Percentiles rank a stretch among this genome's conserved stretches.
Evolutionary conservation across 2,797 vertebrate species (phyloP).

Genomic region (Mustela erminea): DNA sequence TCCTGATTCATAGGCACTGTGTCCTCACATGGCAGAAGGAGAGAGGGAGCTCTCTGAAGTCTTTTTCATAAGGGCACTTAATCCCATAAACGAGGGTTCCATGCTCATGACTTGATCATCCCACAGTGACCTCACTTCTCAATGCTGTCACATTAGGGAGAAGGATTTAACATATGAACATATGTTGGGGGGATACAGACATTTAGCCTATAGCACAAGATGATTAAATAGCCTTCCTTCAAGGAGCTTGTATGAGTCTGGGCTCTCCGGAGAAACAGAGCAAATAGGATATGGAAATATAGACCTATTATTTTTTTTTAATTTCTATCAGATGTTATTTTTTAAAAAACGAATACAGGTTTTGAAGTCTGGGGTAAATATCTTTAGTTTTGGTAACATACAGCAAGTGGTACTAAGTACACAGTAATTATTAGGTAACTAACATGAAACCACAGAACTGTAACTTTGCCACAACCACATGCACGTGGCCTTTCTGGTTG

Average conservation of each 20-base stretch:
- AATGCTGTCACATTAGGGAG: neutral
- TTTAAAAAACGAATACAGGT: neutral
- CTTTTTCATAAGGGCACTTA: neutral
- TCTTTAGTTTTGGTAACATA: constrained; percentile 89
- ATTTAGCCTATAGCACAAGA: neutral
- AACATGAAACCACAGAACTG: constrained; percentile 90
- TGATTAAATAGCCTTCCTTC: neutral
- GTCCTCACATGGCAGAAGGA: neutral
- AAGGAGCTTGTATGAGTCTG: neutral
- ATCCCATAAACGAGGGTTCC: neutral
- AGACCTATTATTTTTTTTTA: neutral
- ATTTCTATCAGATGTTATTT: neutral
- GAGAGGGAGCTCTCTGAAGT: neutral
- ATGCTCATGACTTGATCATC: neutral
- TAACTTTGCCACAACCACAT: constrained; percentile 85
- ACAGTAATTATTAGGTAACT: constrained; percentile 91
- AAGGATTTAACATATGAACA: neutral
- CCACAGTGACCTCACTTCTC: neutral
- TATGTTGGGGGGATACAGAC: neutral
- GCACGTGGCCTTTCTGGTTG: neutral
- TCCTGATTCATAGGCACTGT: neutral
- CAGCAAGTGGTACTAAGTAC: constrained; percentile 91
- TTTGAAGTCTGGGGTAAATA: neutral
- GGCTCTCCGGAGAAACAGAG: neutral
- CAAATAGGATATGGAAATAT: neutral